phyloP scores from a whole-genome alignment of 2,888 invertebrate species.

The Gasteruption jaculator region DNA sequence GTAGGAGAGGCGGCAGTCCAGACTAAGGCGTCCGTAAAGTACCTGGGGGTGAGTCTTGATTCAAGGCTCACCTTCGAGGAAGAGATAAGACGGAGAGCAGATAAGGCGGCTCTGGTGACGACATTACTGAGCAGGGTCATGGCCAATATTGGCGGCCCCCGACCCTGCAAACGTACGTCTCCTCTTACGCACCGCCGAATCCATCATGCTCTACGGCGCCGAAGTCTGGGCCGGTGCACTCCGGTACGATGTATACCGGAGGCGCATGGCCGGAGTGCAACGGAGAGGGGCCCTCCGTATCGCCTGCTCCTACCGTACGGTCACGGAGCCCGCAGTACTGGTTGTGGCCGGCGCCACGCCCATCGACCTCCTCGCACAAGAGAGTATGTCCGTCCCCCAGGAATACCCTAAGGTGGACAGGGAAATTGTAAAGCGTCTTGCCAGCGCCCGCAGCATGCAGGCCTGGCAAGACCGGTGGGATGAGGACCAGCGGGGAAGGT shows the following conservation, averaged over 20 bases:
- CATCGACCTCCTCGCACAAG: no score
- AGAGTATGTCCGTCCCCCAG: no score
- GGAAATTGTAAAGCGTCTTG: no score
- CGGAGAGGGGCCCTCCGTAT: slow-evolving; percentile 19
- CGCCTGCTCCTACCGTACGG: slow-evolving; percentile 23
- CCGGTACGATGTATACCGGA: slow-evolving; percentile 11
- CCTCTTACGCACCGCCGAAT: slow-evolving; percentile 15
- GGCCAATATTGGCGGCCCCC: slow-evolving; percentile 23
- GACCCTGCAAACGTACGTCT: slow-evolving; percentile 13
- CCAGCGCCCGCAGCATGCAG: no score
- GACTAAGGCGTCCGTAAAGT: slow-evolving; percentile 8
- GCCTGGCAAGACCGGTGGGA: no score
- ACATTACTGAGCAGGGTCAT: slow-evolving; percentile 19
- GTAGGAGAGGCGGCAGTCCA: slow-evolving; percentile 4
- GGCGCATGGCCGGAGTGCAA: slow-evolving; percentile 18
- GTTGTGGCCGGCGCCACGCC: slow-evolving; percentile 18
- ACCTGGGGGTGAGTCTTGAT: slow-evolving; percentile 16
- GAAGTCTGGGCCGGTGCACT: slow-evolving; percentile 18
- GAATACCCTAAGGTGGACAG: no score
- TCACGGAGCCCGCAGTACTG: slow-evolving; percentile 22
- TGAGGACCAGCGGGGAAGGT: no score
- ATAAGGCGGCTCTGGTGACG: slow-evolving; percentile 17
- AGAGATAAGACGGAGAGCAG: not conserved
- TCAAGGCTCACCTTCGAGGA: slow-evolving; percentile 12
- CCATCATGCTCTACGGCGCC: slow-evolving; percentile 19